These are phyloP conservation scores for Pitangus sulphuratus DNA, from an alignment of 2,797 vertebrate species.

Conservation along the genomic window DNA sequence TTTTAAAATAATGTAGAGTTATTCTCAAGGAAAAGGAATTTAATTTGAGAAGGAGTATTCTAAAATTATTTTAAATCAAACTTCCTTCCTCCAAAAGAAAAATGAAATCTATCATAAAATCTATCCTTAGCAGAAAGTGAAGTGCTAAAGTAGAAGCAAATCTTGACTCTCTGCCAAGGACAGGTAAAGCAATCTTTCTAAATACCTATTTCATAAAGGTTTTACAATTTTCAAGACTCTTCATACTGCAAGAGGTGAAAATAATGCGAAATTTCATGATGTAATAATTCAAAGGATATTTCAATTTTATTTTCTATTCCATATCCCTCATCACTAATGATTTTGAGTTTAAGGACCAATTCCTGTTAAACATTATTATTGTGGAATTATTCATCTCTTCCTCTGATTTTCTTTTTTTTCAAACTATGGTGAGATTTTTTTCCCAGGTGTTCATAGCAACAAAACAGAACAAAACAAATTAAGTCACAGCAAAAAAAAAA, in stretches of 20 bases:
- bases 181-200: background rate
- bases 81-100: background rate
- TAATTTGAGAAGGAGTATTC: background rate
- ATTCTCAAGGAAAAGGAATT: background rate
- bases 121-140: background rate
- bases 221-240: background rate
- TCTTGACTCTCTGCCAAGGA: background rate
- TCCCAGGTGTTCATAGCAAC: background rate
- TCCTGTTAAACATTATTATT: background rate
- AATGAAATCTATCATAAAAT: background rate
- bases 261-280: background rate
- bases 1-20: background rate
- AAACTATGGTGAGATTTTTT: fast-evolving
- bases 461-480: background rate
- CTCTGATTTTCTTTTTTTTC: background rate
- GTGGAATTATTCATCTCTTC: background rate
- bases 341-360: background rate
- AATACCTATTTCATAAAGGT: background rate
- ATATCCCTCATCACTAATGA: background rate
- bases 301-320: background rate
- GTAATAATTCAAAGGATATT: background rate
- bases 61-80: background rate
- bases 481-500: background rate
- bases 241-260: background rate
- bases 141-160: background rate